Base-by-base conservation (phyloP, 2,113 vertebrate species). In the Poicephalus gulielmi region DNA sequence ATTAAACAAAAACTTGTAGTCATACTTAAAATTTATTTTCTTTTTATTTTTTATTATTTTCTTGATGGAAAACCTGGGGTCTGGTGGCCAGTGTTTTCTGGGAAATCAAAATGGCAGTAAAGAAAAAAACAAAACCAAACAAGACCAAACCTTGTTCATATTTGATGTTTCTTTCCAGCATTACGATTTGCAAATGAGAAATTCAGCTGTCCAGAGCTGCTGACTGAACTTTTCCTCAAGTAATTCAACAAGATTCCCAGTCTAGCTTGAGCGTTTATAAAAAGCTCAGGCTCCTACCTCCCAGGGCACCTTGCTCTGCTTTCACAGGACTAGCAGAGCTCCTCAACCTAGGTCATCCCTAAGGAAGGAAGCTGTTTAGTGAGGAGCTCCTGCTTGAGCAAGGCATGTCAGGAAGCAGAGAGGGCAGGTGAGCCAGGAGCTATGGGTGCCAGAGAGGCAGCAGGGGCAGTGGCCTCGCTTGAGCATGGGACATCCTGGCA, bases 391-490 rank as follows among this genome's bases (percentile, higher is more conserved):
- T 77, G 41, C 49, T 33, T 31, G 31, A 88, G 25, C n/a, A 75
- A 74, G 31, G 49, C 4, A 0, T 49, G 46, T 27, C 55, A 82
- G 47, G 19, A 8, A 82, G 43, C 66, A 75, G 30, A 1, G 1
- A 27, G 59, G 28, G 16, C 43, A 50, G 20, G 27, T 9, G 13
- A 69, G 81, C 49, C 0, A 0, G 44, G 13, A 86, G 44, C 59
- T 2, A 0, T 1, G 0, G 35, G 24, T 13, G 19, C 30, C 43
- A 18, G 30, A 0, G 4, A 52, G 53, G 74, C 73, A 66, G 53
- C 59, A 39, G 74, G n/a, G 41, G 9, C 60, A n/a, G 74, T 14
- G 55, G 46, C 50, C 3, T 4, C 43, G 23, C 4, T 1, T 1
- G 9, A 39, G 63, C 19, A 44, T 15, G 31, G 12, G 10, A 1